Base-by-base conservation (phyloP, 2,888 invertebrate genomes). In the Hemistola chrysoprasaria region DNA sequence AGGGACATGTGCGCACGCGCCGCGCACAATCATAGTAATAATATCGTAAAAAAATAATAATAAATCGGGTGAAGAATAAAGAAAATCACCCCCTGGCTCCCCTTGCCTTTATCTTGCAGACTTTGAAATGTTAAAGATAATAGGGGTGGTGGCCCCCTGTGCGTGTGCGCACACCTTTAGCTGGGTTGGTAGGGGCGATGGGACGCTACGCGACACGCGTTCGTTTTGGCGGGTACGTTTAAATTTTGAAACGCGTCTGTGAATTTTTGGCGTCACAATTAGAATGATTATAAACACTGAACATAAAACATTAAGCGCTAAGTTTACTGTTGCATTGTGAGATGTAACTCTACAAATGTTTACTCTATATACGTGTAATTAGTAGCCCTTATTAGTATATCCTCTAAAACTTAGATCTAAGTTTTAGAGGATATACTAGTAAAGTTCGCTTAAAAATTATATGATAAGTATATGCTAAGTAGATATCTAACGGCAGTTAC, bases 31-130 rank as follows among this genome's bases (percentile, higher is more conserved):
- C 85, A 81, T 73, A 77, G 85, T 87, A 88, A 88, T 88, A 87
- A 87, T 88, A 87, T 82, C 85, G 84, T 87, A 87, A 88, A 65
- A n/a, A 86, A 88, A 87, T 87, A 87, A 88, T 87, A 88, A 88
- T 88, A 88, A 87, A 87, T 83, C 85, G 81, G 83, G 79, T 81
- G 87, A 88, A 80, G 87, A 86, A 87, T 87, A 87, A 88, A 87
- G 87, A 87, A 87, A 87, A 81, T 83, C 84, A 84, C 81, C 86
- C 86, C 85, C 69, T 68, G 71, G 43, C 74, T 78, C 80, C 83
- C 79, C 74, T 78, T 81, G 80, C 85, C 87, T 88, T 88, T 88
- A 87, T 88, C 88, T 88, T 88, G 88, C 85, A 86, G 85, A 87
- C 85, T 86, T 87, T 75, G 71, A 79, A 81, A 82, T 85, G 83